Evolutionary conservation across 2,113 vertebrate genomes (phyloP), one percentile per base, ranked within the genome.

Genomic region (Sinocyclocheilus anshuiensis): DNA sequence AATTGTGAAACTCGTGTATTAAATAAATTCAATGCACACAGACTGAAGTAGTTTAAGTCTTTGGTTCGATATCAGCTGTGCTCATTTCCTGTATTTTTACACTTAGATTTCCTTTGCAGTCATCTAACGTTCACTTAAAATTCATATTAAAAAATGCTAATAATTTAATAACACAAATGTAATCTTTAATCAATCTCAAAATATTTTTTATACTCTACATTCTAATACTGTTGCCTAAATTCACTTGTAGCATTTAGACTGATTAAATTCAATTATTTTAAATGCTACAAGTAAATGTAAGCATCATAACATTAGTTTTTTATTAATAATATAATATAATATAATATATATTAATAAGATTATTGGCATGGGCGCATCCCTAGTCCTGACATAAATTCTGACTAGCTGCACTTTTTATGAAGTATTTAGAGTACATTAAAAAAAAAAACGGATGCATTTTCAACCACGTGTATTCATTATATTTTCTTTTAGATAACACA

Each of bases 401-500:
- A n/a, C n/a, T n/a, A n/a, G 26, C 6, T 6, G 53, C 53, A 55
- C 1, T 55, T 18, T 18, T 55, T 55, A 61, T 10, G 8, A 48
- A 48, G 0, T 8, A 33, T 11, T 9, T 20, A 36, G 36, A 36
- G 36, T 5, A 5, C 36, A 4, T 36, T 33, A 5, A 5, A 0
- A 5, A 5, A 5, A 5, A 5, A 39, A 39, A 39, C 1, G 10
- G 0, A 39, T 63, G 13, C 1, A 63, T 81, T 81, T 65, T 10
- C 42, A 45, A 10, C 8, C 10, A 10, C 1, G 45, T 48, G 45
- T 48, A 48, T 12, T 15, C 78, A 81, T 22, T n/a, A 36, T 4
- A 71, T 20, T 39, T 10, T 79, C 9, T 65, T 74, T 78, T 95
- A 99, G 98, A 99, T 88, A 96, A 95, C 9, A 90, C 94, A 88